These are phyloP conservation scores for Venustaconcha ellipsiformis DNA, from an alignment of 1,140 invertebrate species.

Conservation along the genomic window DNA sequence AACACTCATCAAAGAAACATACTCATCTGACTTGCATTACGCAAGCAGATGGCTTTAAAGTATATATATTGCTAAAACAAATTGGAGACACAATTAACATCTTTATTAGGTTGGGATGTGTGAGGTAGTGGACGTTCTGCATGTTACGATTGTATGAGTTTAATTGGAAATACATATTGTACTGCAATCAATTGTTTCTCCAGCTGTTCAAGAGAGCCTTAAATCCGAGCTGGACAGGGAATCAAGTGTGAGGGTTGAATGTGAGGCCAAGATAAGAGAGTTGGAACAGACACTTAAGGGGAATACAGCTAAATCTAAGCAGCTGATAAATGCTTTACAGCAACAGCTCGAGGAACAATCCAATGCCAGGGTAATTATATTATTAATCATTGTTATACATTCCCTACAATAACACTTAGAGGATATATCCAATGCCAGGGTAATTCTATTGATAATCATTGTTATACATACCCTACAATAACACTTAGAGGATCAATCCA, in stretches of 20 bases:
- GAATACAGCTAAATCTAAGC: slow-evolving; percentile 66
- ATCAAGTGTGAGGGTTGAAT: slow-evolving; percentile 54
- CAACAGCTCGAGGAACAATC: slow-evolving; percentile 66
- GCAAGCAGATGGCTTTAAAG: too few relatives aligned
- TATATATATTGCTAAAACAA: too few relatives aligned
- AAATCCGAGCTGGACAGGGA: slow-evolving; percentile 68
- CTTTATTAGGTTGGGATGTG: too few relatives aligned
- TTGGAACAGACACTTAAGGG: slow-evolving; percentile 55
- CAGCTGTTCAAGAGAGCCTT: slow-evolving; percentile 67
- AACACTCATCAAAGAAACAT: too few relatives aligned
- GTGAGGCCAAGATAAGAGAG: slow-evolving; percentile 64
- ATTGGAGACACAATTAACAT: too few relatives aligned
- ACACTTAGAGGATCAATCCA: not conserved
- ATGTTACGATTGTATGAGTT: too few relatives aligned
- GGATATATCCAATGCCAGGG: not conserved
- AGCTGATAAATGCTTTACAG: slow-evolving; percentile 64
- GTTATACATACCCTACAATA: not conserved
- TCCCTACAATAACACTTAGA: not conserved
- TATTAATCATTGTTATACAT: not conserved
- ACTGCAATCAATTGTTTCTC: slow-evolving; percentile 5
- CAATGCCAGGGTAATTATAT: not conserved
- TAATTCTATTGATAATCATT: not conserved
- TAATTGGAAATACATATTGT: too few relatives aligned
- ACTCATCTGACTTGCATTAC: too few relatives aligned
- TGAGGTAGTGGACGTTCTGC: too few relatives aligned